Conservation (phyloP, 2,797 vertebrate genomes). For the Macropus fuliginosus region DNA sequence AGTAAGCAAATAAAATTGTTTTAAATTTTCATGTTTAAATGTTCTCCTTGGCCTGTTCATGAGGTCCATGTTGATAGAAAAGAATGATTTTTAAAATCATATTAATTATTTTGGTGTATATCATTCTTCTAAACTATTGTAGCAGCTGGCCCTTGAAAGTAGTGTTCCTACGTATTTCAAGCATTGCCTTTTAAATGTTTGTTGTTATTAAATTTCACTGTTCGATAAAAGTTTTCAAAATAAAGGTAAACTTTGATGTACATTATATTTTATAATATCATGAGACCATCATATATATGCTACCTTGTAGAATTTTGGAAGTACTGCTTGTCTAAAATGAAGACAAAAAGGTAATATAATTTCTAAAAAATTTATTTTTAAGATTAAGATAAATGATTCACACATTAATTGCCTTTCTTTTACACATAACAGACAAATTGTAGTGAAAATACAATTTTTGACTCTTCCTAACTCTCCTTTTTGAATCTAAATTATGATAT, state of each 20-base stretch:
- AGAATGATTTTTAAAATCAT: background rate
- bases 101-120: background rate
- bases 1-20: background rate
- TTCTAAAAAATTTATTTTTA: conserved; percentile 18
- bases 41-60: background rate
- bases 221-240: conserved; percentile 24
- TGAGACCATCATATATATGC: background rate
- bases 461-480: conserved; percentile 14
- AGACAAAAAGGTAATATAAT: background rate
- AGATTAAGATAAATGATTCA: background rate
- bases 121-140: background rate
- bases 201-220: conserved; percentile 33
- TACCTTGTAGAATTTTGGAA: background rate
- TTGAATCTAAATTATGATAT: conserved; percentile 17
- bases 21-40: background rate
- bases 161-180: conserved; percentile 32
- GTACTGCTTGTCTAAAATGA: background rate
- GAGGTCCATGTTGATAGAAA: background rate
- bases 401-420: conserved; percentile 31
- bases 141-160: background rate
- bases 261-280: background rate
- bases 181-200: conserved; percentile 13
- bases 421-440: background rate
- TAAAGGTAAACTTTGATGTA: background rate
- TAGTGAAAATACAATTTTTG: background rate